Conservation (phyloP, 1,140 invertebrate species). For the Geopemphigus sp. region DNA sequence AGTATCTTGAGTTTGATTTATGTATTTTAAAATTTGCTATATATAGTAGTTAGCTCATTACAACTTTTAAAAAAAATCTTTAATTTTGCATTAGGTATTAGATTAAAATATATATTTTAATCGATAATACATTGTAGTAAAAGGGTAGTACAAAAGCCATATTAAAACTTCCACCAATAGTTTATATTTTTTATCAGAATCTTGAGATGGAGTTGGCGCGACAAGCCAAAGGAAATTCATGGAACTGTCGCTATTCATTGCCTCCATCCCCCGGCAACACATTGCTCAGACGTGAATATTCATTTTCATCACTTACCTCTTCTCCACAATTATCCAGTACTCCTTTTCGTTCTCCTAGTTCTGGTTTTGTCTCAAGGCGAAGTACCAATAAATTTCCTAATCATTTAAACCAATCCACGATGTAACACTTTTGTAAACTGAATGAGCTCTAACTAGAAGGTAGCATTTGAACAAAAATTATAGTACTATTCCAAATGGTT, state of each 20-base stretch:
- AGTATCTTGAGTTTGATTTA: conserved; percentile 23
- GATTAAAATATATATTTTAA: background rate
- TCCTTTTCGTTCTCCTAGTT: conserved; percentile 29
- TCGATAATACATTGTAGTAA: background rate
- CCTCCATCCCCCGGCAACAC: conserved; percentile 23
- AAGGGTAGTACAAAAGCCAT: background rate
- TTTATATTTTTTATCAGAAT: conserved; percentile 47
- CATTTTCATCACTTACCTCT: conserved; percentile 27
- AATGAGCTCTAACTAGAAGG: conserved; percentile 7
- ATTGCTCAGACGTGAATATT: conserved; percentile 43
- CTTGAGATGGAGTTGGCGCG: conserved; percentile 44
- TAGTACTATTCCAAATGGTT: conserved; percentile 28
- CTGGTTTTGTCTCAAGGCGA: conserved; percentile 28
- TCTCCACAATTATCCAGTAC: conserved; percentile 12
- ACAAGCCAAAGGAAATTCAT: conserved; percentile 35
- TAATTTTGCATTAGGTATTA: background rate
- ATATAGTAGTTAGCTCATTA: background rate
- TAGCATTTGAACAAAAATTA: conserved; percentile 27
- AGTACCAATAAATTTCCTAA: conserved; percentile 39
- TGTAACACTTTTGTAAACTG: conserved; percentile 12
- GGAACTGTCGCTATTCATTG: conserved; percentile 39
- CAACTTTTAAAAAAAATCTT: background rate
- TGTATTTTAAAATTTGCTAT: background rate
- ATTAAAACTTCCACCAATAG: conserved; percentile 36
- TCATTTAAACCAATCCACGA: conserved; percentile 29